Evolutionary conservation across 2,113 vertebrate genomes (phyloP).

Genomic region (Cephalopterus ornatus): DNA sequence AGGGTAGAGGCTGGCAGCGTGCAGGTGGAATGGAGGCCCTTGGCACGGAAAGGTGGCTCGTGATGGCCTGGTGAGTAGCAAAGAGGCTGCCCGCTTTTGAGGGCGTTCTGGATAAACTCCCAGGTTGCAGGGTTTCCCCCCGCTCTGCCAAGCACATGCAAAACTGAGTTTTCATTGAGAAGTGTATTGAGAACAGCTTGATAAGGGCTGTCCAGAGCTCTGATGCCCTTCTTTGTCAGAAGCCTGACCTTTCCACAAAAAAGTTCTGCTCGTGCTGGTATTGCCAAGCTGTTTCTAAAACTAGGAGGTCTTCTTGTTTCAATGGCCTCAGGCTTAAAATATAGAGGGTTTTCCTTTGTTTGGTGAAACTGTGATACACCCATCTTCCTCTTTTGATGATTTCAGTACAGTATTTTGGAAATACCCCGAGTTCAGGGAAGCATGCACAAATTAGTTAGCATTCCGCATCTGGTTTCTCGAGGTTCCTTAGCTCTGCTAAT

Average conservation of each 20-base stretch:
- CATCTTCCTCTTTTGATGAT: slow-evolving; percentile 49
- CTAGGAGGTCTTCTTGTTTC: neutral
- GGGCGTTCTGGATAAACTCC: accelerated
- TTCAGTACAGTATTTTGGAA: slow-evolving; percentile 5
- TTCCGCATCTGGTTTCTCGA: neutral
- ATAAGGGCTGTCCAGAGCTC: neutral
- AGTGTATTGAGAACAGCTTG: neutral
- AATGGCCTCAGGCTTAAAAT: neutral
- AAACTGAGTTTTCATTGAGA: neutral
- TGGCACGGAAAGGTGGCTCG: neutral
- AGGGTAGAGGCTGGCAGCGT: neutral
- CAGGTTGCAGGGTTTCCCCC: neutral
- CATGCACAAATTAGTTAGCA: neutral
- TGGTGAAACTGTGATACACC: neutral
- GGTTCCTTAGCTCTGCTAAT: neutral
- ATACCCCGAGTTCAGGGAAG: slow-evolving; percentile 6
- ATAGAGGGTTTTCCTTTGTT: slow-evolving; percentile 1
- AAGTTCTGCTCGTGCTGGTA: neutral
- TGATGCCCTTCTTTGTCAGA: neutral
- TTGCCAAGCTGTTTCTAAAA: neutral
- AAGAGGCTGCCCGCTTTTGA: accelerated
- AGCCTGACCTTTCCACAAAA: accelerated
- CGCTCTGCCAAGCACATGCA: accelerated
- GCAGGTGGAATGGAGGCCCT: neutral
- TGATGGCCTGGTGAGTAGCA: neutral